Base-by-base conservation (phyloP, 2,797 vertebrate species). In the Iguana delicatissima region DNA sequence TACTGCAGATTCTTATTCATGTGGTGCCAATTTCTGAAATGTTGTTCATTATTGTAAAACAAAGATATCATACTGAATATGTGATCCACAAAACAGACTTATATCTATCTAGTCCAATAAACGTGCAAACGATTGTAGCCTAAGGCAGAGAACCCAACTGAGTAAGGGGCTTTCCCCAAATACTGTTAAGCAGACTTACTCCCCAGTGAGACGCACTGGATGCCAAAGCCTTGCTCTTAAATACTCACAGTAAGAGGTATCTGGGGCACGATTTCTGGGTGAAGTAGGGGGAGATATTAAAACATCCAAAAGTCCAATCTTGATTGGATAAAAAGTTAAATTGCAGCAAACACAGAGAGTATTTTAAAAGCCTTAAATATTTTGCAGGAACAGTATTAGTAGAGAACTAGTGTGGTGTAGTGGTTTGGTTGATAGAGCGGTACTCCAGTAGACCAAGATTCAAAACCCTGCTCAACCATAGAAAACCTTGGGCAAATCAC, bases 21-120 rank as follows among this genome's bases (percentile, higher is more conserved):
- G 69, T 81, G 16, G 83, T n/a, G 52, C 80, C 42, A 69, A 6
- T 88, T 90, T 57, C 84, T 67, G 84, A 42, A 29, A 16, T 91
- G 35, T 29, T 84, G 67, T 90, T 50, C 80, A 18, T 76, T 62
- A 84, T 76, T 67, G 55, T 91, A 85, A 80, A 85, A 79, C 52
- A 69, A 81, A 84, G 90, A 92, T 46, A 50, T 81, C 72, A 18
- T 80, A 32, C 77, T 83, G 86, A 92, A 84, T 88, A 22, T 3
- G 20, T 35, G 50, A 85, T 74, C 22, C 6, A 83, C 9, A 89
- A 46, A 62, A 89, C 84, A 69, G 6, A 24, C n/a, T 16, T 80
- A 18, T 8, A 32, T 16, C 16, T 80, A 3, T 80, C 29, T 80
- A 14, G 6, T 57, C 16, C 6, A n/a, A 3, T 35, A 82, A 59